phyloP scores from a whole-genome alignment of 2,797 vertebrate species.

The Gallirallus australis region DNA sequence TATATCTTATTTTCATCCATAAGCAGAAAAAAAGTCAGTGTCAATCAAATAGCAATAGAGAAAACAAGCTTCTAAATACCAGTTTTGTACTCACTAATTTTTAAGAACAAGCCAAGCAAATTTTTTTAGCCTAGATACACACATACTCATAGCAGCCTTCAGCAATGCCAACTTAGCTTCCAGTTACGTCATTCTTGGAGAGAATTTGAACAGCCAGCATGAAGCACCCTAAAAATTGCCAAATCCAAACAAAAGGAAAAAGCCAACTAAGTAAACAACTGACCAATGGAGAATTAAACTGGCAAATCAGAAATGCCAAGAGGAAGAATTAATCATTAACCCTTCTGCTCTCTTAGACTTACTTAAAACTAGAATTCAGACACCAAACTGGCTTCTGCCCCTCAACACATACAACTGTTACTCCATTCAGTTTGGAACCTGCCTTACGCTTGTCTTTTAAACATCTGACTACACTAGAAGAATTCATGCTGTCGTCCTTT shows the following conservation, averaged over 20 bases:
- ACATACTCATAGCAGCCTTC: not conserved
- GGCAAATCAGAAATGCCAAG: not conserved
- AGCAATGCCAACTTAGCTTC: not conserved
- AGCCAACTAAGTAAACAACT: not conserved
- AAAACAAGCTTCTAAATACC: not conserved
- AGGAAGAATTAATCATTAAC: not conserved
- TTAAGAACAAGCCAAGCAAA: not conserved
- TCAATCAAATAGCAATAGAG: not conserved
- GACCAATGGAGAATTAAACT: not conserved
- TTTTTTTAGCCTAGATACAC: not conserved
- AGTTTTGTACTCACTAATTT: not conserved
- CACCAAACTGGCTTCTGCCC: not conserved
- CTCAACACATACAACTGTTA: not conserved
- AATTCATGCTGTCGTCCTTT: not conserved
- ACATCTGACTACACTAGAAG: not conserved
- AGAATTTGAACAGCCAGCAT: not conserved
- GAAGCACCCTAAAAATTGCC: not conserved
- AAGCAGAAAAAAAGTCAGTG: not conserved
- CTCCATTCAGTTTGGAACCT: not conserved
- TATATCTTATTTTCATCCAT: not conserved
- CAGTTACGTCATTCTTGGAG: not conserved
- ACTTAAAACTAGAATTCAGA: not conserved
- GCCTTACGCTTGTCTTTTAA: not conserved
- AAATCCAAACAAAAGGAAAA: not conserved
- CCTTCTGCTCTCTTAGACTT: rapidly evolving